These are phyloP conservation scores for Callosobruchus maculatus DNA, from an alignment of 2,888 invertebrate species.

Conservation along the genomic window DNA sequence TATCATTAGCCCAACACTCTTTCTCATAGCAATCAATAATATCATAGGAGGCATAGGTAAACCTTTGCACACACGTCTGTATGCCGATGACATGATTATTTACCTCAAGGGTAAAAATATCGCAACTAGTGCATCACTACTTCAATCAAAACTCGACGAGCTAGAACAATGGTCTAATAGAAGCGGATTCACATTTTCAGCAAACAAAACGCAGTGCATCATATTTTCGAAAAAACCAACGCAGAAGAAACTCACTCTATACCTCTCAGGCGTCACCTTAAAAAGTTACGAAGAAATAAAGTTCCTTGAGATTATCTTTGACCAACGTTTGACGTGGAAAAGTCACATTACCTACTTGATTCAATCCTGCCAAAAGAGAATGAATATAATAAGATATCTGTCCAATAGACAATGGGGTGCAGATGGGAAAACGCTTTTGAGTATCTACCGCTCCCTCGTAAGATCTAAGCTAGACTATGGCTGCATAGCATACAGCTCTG, in stretches of 20 bases:
- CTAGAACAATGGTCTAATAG: background rate
- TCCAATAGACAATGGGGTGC: slow-evolving; percentile 2
- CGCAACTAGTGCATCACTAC: background rate
- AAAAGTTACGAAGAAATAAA: background rate
- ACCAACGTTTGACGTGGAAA: background rate
- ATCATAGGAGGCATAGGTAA: background rate
- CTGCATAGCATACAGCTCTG: background rate
- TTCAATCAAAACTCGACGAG: background rate
- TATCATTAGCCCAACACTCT: slow-evolving; percentile 3
- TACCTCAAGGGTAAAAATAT: background rate
- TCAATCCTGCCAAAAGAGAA: slow-evolving; percentile 1
- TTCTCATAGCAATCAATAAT: slow-evolving; percentile 3
- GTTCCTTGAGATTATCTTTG: background rate
- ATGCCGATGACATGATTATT: slow-evolving; percentile 4
- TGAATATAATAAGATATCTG: background rate
- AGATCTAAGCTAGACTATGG: background rate
- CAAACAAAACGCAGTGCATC: background rate
- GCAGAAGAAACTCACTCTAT: background rate
- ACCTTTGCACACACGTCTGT: slow-evolving; percentile 2
- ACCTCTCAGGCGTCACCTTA: background rate
- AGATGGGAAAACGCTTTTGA: background rate
- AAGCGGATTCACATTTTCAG: background rate
- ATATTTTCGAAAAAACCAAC: background rate
- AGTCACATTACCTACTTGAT: background rate
- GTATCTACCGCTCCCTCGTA: background rate